These are phyloP conservation scores for Conistra vaccinii DNA, from an alignment of 2,888 invertebrate genomes.

Conservation along the genomic window DNA sequence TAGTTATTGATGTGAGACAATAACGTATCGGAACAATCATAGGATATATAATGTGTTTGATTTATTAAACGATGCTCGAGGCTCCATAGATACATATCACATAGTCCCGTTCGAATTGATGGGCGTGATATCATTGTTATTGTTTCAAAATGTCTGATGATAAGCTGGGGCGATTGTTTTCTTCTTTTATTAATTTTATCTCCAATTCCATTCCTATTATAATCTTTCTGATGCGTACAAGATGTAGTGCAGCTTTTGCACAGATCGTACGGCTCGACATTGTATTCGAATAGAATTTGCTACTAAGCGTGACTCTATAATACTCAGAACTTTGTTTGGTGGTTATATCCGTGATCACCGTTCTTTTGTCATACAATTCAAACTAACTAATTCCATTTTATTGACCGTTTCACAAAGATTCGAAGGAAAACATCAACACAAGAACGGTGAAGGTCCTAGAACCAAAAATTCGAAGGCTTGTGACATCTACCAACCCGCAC, in stretches of 20 bases:
- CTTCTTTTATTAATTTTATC: conserved; percentile 13
- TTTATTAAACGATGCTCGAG: conserved; percentile 83
- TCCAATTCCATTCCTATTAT: neutral
- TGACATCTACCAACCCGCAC: no score
- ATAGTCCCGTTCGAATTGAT: conserved; percentile 70
- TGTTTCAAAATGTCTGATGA: conserved; percentile 67
- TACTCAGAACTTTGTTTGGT: neutral
- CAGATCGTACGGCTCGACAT: neutral
- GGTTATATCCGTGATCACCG: neutral
- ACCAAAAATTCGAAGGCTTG: no score
- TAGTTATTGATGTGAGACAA: conserved; percentile 86
- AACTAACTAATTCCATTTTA: neutral
- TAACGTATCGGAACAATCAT: conserved; percentile 86
- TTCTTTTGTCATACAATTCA: neutral
- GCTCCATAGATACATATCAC: conserved; percentile 70
- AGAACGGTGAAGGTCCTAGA: no score
- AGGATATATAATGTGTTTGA: conserved; percentile 85
- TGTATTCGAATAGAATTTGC: neutral
- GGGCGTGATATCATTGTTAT: conserved; percentile 76
- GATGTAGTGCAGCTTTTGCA: neutral
- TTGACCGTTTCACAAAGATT: neutral
- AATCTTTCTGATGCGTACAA: neutral
- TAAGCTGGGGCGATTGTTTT: conserved; percentile 51
- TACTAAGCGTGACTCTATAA: neutral
- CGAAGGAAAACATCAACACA: no score